These are phyloP conservation scores for Tetrao urogallus DNA, from an alignment of 2,113 vertebrate species.

Conservation along the genomic window DNA sequence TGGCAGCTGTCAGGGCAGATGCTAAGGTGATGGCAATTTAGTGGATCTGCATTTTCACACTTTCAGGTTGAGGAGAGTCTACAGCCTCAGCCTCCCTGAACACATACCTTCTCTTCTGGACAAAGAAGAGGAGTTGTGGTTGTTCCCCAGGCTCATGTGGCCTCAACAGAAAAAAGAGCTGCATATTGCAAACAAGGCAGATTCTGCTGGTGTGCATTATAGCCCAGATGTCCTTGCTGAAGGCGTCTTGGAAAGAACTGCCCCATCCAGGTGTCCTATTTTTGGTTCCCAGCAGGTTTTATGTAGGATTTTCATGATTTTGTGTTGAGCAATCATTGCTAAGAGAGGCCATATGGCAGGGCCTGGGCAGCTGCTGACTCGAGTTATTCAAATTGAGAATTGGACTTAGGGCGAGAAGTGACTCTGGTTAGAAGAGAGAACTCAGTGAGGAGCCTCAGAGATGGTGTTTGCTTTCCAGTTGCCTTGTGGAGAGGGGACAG, in stretches of 20 bases:
- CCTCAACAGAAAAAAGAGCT: not conserved
- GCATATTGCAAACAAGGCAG: not conserved
- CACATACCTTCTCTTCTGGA: not conserved
- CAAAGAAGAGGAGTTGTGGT: not conserved
- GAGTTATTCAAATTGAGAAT: not conserved
- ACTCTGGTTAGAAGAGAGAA: rapidly evolving
- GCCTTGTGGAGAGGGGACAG: not conserved
- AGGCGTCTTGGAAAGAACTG: not conserved
- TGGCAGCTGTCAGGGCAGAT: not conserved
- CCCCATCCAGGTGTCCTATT: not conserved
- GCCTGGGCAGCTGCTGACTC: not conserved
- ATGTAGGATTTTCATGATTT: not conserved
- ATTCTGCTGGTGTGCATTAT: not conserved
- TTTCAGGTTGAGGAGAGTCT: not conserved
- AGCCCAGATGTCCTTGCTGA: not conserved
- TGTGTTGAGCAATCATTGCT: not conserved
- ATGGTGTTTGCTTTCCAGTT: not conserved
- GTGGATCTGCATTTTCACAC: not conserved
- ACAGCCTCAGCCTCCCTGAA: not conserved
- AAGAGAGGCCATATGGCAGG: not conserved
- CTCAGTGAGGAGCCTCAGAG: not conserved
- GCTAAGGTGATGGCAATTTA: not conserved
- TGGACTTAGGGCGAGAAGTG: not conserved
- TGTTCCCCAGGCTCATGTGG: not conserved
- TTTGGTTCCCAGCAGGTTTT: not conserved